Evolutionary conservation across 1,140 invertebrate genomes (phyloP).

Genomic region (Marisa cornuarietis): DNA sequence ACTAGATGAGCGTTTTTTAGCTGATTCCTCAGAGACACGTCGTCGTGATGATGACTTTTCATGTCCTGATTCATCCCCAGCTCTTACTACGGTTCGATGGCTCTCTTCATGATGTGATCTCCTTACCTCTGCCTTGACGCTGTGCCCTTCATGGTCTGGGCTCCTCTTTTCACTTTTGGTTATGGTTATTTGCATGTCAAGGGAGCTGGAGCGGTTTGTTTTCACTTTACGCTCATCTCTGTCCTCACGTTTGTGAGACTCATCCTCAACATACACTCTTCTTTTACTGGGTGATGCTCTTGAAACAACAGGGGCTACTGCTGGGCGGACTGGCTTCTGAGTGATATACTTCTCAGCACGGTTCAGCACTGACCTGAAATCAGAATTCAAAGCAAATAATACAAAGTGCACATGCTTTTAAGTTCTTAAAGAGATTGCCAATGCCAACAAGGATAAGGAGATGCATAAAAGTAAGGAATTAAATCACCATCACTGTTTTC

Average conservation of each 20-base stretch:
- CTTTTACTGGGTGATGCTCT: constrained; percentile 13
- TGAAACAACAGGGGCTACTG: constrained; percentile 10
- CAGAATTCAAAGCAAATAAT: neutral
- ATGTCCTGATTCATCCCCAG: neutral
- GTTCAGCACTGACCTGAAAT: constrained; percentile 54
- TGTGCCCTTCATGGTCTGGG: neutral
- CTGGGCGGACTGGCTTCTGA: constrained; percentile 45
- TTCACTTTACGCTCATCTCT: constrained; percentile 38
- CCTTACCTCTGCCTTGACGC: constrained; percentile 1
- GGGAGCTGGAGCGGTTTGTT: constrained; percentile 6
- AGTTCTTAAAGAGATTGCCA: too few relatives aligned
- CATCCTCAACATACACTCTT: constrained; percentile 36
- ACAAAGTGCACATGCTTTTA: too few relatives aligned
- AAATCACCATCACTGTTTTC: too few relatives aligned
- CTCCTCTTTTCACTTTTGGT: constrained; percentile 16
- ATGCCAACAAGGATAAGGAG: too few relatives aligned
- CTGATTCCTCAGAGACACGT: too few relatives aligned
- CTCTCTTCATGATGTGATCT: neutral
- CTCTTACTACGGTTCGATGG: neutral
- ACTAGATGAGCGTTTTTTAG: neutral
- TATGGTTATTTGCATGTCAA: constrained; percentile 43
- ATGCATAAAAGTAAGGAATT: too few relatives aligned
- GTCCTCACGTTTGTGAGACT: constrained; percentile 17
- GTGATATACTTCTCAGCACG: constrained; percentile 53
- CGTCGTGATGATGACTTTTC: too few relatives aligned